Evolutionary conservation across 2,113 vertebrate species (phyloP).

Genomic region (Apaloderma vittatum): DNA sequence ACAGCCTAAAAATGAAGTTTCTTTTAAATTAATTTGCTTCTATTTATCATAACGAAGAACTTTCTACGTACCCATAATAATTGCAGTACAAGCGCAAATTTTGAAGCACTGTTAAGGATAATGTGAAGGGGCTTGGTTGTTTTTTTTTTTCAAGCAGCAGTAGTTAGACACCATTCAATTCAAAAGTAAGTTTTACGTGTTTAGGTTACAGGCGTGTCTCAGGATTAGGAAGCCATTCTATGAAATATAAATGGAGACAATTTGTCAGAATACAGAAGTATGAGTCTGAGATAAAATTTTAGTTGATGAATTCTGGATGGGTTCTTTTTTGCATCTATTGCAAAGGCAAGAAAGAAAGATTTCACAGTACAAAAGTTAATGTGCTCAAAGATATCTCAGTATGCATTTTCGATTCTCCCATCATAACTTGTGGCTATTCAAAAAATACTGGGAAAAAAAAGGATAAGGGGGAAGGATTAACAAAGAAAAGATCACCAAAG

Average conservation of each 20-base stretch:
- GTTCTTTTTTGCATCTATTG: neutral
- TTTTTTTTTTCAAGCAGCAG: neutral
- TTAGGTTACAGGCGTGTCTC: constrained; percentile 61
- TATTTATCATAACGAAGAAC: constrained; percentile 20
- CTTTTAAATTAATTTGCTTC: constrained; percentile 52
- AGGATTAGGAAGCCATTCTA: constrained; percentile 62
- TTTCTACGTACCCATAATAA: neutral
- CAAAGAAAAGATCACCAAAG: neutral
- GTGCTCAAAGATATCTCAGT: neutral
- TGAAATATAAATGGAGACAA: constrained; percentile 55
- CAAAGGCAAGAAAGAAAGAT: constrained; percentile 37
- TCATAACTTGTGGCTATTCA: constrained; percentile 77
- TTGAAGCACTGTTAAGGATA: neutral
- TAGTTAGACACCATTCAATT: neutral
- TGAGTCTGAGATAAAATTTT: constrained; percentile 45
- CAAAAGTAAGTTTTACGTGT: constrained; percentile 53
- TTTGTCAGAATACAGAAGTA: constrained; percentile 47
- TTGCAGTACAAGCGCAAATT: neutral
- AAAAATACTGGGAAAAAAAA: constrained; percentile 3
- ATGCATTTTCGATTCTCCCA: neutral
- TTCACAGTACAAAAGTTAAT: constrained; percentile 36
- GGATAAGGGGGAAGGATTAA: neutral
- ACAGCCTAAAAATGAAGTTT: constrained; percentile 34
- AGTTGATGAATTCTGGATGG: constrained; percentile 53
- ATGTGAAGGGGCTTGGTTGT: neutral